Conservation (phyloP, 1,140 invertebrate species). For the Panulirus ornatus region DNA sequence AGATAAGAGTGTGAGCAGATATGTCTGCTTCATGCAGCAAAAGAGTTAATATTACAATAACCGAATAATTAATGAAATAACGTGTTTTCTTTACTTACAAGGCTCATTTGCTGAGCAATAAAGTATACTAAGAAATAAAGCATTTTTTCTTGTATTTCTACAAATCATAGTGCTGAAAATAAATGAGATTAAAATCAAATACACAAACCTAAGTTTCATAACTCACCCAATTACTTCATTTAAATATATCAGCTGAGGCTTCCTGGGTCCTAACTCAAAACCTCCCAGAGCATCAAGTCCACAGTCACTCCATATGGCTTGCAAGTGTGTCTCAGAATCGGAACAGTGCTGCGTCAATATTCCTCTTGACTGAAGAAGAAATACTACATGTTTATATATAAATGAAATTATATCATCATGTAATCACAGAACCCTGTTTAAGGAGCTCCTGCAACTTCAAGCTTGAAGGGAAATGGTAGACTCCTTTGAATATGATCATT, state of each 20-base stretch:
- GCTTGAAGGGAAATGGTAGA: no score
- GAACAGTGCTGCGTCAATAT: constrained; percentile 15
- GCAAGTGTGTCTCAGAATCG: neutral
- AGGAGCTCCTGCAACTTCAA: no score
- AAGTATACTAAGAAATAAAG: neutral
- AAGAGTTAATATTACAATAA: neutral
- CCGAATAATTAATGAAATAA: neutral
- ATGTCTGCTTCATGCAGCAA: neutral
- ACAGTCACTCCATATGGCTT: neutral
- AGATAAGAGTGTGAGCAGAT: no score
- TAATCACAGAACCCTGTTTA: no score
- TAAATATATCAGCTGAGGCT: constrained; percentile 1
- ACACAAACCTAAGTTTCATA: no score
- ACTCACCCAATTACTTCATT: constrained; percentile 34
- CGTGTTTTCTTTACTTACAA: neutral
- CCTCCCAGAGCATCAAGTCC: neutral
- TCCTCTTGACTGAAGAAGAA: constrained; percentile 9
- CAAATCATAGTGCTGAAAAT: no score
- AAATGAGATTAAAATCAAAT: no score
- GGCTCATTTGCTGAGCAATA: neutral
- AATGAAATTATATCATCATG: no score
- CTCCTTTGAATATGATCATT: no score
- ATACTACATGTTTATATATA: no score
- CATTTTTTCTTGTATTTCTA: constrained; percentile 1
- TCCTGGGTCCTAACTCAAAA: neutral